Percentiles rank a stretch among this genome's conserved stretches.
These are phyloP conservation scores for Phengaris alcon DNA, from an alignment of 2,888 invertebrate species.

Conservation along the genomic window DNA sequence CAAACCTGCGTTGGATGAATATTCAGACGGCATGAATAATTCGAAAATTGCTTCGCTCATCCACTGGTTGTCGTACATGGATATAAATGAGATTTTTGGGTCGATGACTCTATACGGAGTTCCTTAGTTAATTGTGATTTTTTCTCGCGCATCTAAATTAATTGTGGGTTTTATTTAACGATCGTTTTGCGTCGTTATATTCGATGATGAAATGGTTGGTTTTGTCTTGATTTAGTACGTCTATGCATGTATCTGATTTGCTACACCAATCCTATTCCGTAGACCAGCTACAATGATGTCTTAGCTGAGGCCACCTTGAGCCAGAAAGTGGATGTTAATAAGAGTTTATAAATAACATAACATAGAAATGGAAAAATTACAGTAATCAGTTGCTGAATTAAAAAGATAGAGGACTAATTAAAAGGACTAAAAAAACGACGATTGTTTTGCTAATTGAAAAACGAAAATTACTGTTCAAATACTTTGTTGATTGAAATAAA, in stretches of 20 bases:
- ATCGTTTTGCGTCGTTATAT: conserved; percentile 31
- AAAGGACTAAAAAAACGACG: too few relatives aligned
- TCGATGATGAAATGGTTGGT: conserved; percentile 24
- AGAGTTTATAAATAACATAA: background rate
- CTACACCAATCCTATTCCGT: background rate
- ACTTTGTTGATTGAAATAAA: too few relatives aligned
- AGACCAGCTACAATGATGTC: conserved; percentile 1
- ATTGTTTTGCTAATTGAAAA: too few relatives aligned
- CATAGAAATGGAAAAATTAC: too few relatives aligned
- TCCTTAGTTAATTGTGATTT: conserved; percentile 37
- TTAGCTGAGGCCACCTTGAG: background rate
- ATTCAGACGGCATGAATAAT: conserved; percentile 71
- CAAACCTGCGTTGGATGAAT: conserved; percentile 66
- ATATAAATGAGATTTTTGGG: conserved; percentile 54
- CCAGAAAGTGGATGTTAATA: background rate
- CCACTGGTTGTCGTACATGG: conserved; percentile 56
- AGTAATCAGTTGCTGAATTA: too few relatives aligned
- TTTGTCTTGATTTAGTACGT: conserved; percentile 14
- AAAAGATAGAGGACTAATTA: too few relatives aligned
- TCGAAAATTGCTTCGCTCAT: conserved; percentile 60
- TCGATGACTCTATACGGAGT: conserved; percentile 50
- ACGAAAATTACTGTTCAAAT: too few relatives aligned
- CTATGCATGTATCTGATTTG: background rate
- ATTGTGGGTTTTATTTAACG: conserved; percentile 38
- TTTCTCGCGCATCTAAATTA: conserved; percentile 37